Evolutionary conservation across 2,113 vertebrate species (phyloP), one percentile per base, ranked within the genome.

Genomic region (Trogon melanurus): DNA sequence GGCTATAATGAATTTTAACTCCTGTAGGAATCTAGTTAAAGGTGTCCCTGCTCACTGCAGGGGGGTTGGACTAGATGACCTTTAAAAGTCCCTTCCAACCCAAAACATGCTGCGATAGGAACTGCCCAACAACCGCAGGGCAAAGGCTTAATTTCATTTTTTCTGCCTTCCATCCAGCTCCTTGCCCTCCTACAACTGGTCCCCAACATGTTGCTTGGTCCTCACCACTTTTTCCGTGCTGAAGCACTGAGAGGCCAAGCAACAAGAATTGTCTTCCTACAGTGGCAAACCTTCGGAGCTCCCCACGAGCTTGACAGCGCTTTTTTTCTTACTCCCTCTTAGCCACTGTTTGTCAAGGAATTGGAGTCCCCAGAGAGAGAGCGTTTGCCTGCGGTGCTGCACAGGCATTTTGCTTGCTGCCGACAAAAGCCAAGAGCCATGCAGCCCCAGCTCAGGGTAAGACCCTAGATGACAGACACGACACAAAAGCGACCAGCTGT

Each of bases 361-460:
- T 4, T 0, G 0, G 66, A 75, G 34, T 72, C 34, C n/a, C 47
- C 32, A 36, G 73, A 30, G 48, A 29, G 18, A 0, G 0, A 25
- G 5, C 11, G 32, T 44, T 78, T 56, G 51, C 27, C n/a, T 0
- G 5, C 45, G 45, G 62, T 17, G 4, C 16, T 50, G 65, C 5
- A 0, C 60, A n/a, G 45, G 65, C 74, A 41, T 19, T 26, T n/a
- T 30, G 45, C 61, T 76, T 30, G 9, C 71, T 69, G 50, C 36
- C 0, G 1, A 2, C 45, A 47, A 86, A 85, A 93, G 56, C 64
- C 25, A 56, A 78, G 56, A 71, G 11, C 36, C 7, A 0, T 0
- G 1, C 47, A 70, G 74, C 19, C 54, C 62, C 23, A 27, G 27
- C 22, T 8, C 32, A 78, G 13, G 64, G 34, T 32, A 74, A 74